Base-by-base conservation (phyloP, 2,113 vertebrate species). In the Phodopus roborovskii region DNA sequence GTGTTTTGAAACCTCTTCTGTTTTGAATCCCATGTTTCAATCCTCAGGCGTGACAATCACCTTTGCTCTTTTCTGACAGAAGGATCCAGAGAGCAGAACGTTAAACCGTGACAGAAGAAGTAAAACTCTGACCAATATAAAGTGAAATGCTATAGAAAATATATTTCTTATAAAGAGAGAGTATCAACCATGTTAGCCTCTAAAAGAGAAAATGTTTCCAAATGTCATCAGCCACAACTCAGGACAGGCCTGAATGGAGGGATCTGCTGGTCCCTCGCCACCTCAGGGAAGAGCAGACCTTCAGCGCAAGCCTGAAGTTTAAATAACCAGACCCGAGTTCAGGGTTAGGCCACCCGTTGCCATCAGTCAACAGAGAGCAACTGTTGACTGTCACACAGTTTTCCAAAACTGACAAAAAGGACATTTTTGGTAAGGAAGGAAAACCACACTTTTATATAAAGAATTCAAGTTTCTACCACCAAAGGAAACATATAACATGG, bases 171-270 rank as follows among this genome's bases (percentile, higher is more conserved):
- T 83, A 60, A 60, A 86, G 91, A 97, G 3, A 92, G 16, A 24
- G 93, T 24, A 87, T 60, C 68, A 20, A 90, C 26, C 71, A 26
- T 10, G 83, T 66, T 22, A 96, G 86, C 89, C 66, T 79, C 81
- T 90, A 78, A 39, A 5, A 4, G 12, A 94, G 92, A 97, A 96
- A 95, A 97, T 26, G 48, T 42, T 77, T 94, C 87, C 91, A 50
- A 56, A 90, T 93, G 82, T 92, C 97, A 97, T 84, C 62, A 84
- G 78, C 19, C 62, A 93, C 87, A 94, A 96, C 84, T 97, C 82
- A 89, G 16, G 42, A 93, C 0, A 5, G 56, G 48, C 88, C 68
- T 3, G 88, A 64, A 28, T 42, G 58, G 68, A 3, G 28, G 70
- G 56, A 95, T 26, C 39, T 45, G 62, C 58, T 95, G 60, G 70